Conservation (phyloP, 2,797 vertebrate genomes). For the Eleutherodactylus coqui region DNA sequence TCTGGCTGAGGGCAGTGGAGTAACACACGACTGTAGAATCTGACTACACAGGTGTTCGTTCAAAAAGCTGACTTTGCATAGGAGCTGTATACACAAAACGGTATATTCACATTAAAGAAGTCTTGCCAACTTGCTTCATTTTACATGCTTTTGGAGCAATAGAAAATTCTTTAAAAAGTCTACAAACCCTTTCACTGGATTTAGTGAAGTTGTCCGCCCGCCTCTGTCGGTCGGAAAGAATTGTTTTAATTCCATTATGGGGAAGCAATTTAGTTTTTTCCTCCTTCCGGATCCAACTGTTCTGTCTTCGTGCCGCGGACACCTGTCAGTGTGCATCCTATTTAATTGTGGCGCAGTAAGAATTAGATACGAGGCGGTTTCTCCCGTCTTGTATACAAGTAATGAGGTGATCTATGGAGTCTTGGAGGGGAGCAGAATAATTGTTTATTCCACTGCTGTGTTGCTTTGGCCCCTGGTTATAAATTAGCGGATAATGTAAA, state of each 20-base stretch:
- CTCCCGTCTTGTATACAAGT: not conserved
- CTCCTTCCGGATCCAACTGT: too few species aligned
- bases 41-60: not conserved
- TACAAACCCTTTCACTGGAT: not conserved
- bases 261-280: too few species aligned
- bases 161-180: too few species aligned
- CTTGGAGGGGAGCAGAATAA: not conserved
- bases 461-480: not conserved
- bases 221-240: not conserved
- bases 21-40: not conserved
- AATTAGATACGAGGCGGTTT: too few species aligned
- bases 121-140: not conserved
- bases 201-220: too few species aligned
- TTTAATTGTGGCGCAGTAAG: too few species aligned
- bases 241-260: too few species aligned
- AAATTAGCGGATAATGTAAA: constrained; percentile 20
- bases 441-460: not conserved
- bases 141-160: too few species aligned
- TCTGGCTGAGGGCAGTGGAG: not conserved
- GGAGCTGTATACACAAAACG: not conserved
- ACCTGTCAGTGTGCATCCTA: too few species aligned
- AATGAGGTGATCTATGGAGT: not conserved
- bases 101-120: too few species aligned
- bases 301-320: too few species aligned
- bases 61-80: too few species aligned